These are phyloP conservation scores for Oostethus manadensis DNA, from an alignment of 2,113 vertebrate genomes.

Conservation along the genomic window DNA sequence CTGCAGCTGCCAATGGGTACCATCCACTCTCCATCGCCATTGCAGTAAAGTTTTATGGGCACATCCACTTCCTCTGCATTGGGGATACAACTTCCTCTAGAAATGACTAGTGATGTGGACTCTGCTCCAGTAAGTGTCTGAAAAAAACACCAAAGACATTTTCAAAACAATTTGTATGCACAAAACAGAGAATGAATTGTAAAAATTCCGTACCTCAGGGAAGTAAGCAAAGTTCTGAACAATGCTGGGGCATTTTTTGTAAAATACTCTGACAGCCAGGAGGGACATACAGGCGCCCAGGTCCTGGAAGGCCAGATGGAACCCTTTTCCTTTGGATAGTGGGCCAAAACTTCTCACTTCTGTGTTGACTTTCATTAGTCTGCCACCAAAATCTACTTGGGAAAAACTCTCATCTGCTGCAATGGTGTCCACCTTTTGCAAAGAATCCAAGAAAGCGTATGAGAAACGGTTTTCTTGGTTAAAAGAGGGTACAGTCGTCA, in stretches of 20 bases:
- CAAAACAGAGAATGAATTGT: background rate
- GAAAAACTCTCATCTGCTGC: slow-evolving; percentile 82
- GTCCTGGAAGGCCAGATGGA: slow-evolving; percentile 97
- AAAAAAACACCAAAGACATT: slow-evolving; percentile 3
- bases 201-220: slow-evolving; percentile 70
- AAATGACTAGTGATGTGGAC: slow-evolving; percentile 93
- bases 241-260: slow-evolving; percentile 93
- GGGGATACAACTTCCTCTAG: slow-evolving; percentile 87
- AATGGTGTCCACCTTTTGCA: slow-evolving; percentile 74
- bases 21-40: slow-evolving; percentile 97
- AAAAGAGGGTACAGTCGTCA: too few species aligned
- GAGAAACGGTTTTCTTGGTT: background rate
- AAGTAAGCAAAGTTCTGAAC: slow-evolving; percentile 96
- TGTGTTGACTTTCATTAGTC: slow-evolving; percentile 98
- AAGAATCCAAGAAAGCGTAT: background rate
- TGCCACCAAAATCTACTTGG: slow-evolving; percentile 91
- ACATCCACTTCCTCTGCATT: slow-evolving; percentile 93
- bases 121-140: slow-evolving; percentile 93
- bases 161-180: background rate
- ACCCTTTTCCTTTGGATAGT: slow-evolving; percentile 83
- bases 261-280: slow-evolving; percentile 94
- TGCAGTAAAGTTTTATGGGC: slow-evolving; percentile 96
- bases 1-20: slow-evolving; percentile 96
- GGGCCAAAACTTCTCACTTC: slow-evolving; percentile 94
- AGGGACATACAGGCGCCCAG: slow-evolving; percentile 97